Evolutionary conservation across 2,113 vertebrate species (phyloP).

Genomic region (Amphiprion ocellaris): DNA sequence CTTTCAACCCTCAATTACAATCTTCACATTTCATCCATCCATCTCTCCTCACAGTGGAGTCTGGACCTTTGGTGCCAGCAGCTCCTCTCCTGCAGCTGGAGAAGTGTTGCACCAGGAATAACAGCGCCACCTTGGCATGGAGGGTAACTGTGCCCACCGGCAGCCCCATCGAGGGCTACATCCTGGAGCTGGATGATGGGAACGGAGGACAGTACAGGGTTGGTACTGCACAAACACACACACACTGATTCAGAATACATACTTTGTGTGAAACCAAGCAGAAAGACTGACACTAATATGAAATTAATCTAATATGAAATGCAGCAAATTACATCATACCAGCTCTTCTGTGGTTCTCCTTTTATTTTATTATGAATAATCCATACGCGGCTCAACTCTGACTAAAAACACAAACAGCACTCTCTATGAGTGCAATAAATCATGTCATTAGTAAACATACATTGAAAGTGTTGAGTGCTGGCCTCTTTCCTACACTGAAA

Average conservation of each 20-base stretch:
- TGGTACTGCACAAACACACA: constrained; percentile 50
- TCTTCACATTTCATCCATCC: constrained; percentile 1
- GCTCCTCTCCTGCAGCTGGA: constrained; percentile 95
- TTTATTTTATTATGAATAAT: constrained; percentile 33
- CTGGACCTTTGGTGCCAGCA: constrained; percentile 86
- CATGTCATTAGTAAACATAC: constrained; percentile 1
- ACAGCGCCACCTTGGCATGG: constrained; percentile 98
- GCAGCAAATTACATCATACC: neutral
- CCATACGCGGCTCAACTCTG: constrained; percentile 25
- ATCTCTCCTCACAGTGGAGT: constrained; percentile 72
- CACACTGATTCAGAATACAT: neutral
- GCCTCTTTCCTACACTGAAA: too few relatives aligned
- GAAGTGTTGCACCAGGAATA: constrained; percentile 96
- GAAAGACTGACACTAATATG: too few relatives aligned
- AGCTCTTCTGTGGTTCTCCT: neutral
- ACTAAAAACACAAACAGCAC: constrained; percentile 16
- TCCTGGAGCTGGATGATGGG: constrained; percentile 97
- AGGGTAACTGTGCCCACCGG: constrained; percentile 87
- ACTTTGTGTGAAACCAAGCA: too few relatives aligned
- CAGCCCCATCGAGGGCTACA: constrained; percentile 92
- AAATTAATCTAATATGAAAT: neutral
- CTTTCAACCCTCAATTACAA: neutral
- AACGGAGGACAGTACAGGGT: constrained; percentile 97
- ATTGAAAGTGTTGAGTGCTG: constrained; percentile 5
- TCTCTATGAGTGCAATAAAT: constrained; percentile 1